Evolutionary conservation across 2,113 vertebrate species (phyloP).

Genomic region (Patagioenas fasciata): DNA sequence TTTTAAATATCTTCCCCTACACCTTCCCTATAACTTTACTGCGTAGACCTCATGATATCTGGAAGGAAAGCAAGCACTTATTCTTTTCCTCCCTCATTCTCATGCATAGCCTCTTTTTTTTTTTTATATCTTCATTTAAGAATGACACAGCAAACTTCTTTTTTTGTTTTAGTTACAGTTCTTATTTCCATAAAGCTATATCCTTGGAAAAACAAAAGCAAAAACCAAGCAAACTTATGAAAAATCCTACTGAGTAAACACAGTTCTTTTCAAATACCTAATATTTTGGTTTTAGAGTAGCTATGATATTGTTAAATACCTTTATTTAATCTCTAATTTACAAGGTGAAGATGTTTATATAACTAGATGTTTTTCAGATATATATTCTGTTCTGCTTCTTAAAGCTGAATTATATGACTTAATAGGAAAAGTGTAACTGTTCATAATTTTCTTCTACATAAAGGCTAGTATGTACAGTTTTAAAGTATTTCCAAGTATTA

Average conservation of each 20-base stretch:
- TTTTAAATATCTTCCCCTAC: not conserved
- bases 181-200: not conserved
- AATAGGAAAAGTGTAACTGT: conserved; percentile 25
- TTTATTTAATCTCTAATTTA: conserved; percentile 62
- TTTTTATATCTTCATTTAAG: not conserved
- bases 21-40: not conserved
- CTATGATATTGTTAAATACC: conserved; percentile 4
- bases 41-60: not conserved
- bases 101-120: not conserved
- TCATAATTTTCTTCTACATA: not conserved
- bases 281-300: conserved; percentile 5
- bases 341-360: conserved; percentile 53
- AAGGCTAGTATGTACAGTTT: conserved; percentile 23
- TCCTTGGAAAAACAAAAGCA: not conserved
- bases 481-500: not conserved
- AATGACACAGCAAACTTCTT: not conserved
- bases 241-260: conserved; percentile 35
- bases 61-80: not conserved
- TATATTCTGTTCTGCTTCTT: conserved; percentile 42
- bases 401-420: conserved; percentile 13
- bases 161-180: not conserved
- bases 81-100: not conserved
- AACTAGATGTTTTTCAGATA: conserved; percentile 40
- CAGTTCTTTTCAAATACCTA: not conserved
- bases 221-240: not conserved